These are phyloP conservation scores for Drosophila paramelanica DNA, from an alignment of 2,888 invertebrate species.

Conservation along the genomic window DNA sequence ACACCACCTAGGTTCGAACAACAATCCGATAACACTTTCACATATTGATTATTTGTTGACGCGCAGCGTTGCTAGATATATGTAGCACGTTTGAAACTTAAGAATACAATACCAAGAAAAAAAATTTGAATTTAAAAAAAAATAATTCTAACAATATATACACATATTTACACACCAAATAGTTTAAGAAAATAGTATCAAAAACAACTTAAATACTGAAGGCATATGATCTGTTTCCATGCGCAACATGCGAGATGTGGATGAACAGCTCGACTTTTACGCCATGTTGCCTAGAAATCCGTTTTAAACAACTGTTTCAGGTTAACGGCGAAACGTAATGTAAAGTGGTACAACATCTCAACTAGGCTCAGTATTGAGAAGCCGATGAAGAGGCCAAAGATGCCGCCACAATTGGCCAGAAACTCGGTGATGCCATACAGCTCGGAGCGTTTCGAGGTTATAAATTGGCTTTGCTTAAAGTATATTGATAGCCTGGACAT, in stretches of 20 bases:
- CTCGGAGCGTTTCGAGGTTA: slow-evolving; percentile 88
- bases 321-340: slow-evolving; percentile 75
- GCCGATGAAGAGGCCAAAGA: slow-evolving; percentile 86
- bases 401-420: slow-evolving; percentile 89
- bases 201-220: background rate
- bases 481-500: slow-evolving; percentile 88
- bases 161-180: background rate
- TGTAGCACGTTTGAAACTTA: background rate
- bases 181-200: slow-evolving; percentile 7
- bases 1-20: background rate
- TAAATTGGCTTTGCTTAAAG: slow-evolving; percentile 90
- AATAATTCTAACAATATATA: background rate
- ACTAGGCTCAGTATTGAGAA: slow-evolving; percentile 84
- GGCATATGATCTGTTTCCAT: slow-evolving; percentile 18
- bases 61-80: background rate
- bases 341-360: slow-evolving; percentile 86
- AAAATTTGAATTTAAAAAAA: background rate
- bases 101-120: background rate
- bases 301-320: slow-evolving; percentile 50
- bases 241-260: slow-evolving; percentile 10
- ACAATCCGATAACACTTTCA: background rate
- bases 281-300: background rate
- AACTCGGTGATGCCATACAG: slow-evolving; percentile 89
- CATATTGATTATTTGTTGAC: slow-evolving; percentile 5
- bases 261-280: slow-evolving; percentile 18